A percentile compares a stretch with the other conserved stretches of the same genome.
These are phyloP conservation scores for Crocidura indochinensis DNA, from an alignment of 2,797 vertebrate genomes.

Conservation along the genomic window DNA sequence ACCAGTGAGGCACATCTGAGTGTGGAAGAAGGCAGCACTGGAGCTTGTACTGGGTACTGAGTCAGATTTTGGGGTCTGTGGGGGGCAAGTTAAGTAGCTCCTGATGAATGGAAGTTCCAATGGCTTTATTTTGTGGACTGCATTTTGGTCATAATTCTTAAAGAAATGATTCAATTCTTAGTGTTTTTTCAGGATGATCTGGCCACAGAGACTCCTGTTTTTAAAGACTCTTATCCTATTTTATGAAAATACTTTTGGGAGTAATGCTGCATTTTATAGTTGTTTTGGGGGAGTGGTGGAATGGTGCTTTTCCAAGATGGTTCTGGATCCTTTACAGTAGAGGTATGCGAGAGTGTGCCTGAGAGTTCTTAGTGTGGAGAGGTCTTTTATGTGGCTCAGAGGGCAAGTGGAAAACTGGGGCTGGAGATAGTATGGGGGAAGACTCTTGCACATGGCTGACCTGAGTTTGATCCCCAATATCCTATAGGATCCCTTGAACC, in stretches of 20 bases:
- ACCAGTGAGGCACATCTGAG: background rate
- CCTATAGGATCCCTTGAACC: too few relatives aligned
- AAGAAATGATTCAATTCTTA: background rate
- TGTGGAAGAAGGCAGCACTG: background rate
- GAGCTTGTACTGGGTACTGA: background rate
- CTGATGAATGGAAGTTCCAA: background rate
- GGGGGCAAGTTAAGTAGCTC: background rate
- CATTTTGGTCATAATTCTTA: background rate
- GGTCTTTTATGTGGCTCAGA: background rate
- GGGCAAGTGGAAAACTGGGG: background rate
- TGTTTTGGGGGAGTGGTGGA: background rate
- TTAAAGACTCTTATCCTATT: background rate
- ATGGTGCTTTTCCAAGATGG: background rate
- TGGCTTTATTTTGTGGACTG: background rate
- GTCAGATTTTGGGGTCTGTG: background rate
- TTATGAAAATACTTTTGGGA: background rate
- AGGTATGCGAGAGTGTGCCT: background rate
- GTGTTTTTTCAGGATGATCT: constrained; percentile 10
- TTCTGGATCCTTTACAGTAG: background rate
- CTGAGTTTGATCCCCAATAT: too few relatives aligned
- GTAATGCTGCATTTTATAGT: background rate
- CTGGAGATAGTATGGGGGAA: too few relatives aligned
- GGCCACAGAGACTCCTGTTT: background rate
- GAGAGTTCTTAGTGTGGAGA: background rate
- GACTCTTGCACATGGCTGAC: too few relatives aligned